A percentile compares a stretch with the other conserved stretches of the same genome.
Conservation (phyloP, 2,888 invertebrate genomes). For the Lepidocyrtoides sp. region DNA sequence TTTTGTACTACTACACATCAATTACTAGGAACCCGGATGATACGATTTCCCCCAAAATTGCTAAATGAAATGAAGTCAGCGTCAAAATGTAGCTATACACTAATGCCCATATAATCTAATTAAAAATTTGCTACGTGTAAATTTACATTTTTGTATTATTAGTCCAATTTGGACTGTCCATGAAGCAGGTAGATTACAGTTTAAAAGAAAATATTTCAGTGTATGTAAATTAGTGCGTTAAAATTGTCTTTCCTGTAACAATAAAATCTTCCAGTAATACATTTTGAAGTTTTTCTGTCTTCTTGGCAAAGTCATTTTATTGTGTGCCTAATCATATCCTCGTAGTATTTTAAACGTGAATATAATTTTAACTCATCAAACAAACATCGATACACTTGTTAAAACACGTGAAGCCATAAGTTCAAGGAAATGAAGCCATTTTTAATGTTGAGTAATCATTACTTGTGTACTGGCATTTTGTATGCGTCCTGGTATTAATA, state of each 20-base stretch:
- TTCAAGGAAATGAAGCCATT: too few relatives aligned
- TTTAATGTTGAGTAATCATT: too few relatives aligned
- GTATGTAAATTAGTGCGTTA: neutral
- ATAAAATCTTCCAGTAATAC: neutral
- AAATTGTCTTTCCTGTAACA: neutral
- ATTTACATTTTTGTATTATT: neutral
- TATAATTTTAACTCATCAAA: too few relatives aligned
- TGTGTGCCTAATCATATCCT: too few relatives aligned
- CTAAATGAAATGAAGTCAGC: neutral
- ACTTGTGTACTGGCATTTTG: too few relatives aligned
- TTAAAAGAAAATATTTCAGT: neutral
- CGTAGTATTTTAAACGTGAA: neutral
- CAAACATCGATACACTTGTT: too few relatives aligned
- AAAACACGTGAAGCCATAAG: too few relatives aligned
- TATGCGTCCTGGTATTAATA: too few relatives aligned
- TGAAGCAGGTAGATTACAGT: too few relatives aligned
- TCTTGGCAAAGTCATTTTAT: neutral
- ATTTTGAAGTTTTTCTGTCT: neutral
- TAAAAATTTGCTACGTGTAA: neutral
- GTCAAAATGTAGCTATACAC: too few relatives aligned
- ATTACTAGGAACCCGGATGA: neutral
- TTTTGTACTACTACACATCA: constrained; percentile 44
- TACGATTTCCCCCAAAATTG: too few relatives aligned
- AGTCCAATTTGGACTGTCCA: neutral
- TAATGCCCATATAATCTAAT: too few relatives aligned